These are phyloP conservation scores for Clostera curtula DNA, from an alignment of 2,888 invertebrate species.

Conservation along the genomic window DNA sequence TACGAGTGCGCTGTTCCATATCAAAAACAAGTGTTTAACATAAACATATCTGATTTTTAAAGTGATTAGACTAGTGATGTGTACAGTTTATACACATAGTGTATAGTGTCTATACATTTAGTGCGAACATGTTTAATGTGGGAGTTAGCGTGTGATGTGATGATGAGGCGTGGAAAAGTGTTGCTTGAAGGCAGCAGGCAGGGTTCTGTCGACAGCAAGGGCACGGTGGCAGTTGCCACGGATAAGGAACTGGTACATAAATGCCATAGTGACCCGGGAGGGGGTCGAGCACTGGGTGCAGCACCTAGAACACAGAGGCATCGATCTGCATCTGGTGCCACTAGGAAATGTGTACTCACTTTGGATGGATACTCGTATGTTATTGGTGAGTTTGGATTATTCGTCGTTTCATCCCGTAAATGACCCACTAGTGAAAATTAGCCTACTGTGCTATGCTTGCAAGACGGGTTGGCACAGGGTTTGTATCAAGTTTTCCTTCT, in stretches of 20 bases:
- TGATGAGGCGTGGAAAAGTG: conserved; percentile 66
- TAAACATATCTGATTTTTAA: conserved; percentile 37
- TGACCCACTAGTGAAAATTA: too few species aligned
- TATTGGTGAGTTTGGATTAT: conserved; percentile 81
- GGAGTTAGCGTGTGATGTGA: conserved; percentile 66
- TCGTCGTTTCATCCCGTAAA: too few species aligned
- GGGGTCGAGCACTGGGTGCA: conserved; percentile 59
- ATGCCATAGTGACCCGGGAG: conserved; percentile 80
- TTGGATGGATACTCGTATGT: conserved; percentile 91
- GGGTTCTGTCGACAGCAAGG: conserved; percentile 63
- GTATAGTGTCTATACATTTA: too few species aligned
- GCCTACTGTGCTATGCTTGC: too few species aligned
- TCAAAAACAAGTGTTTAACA: conserved; percentile 37
- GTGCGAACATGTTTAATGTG: conserved; percentile 20
- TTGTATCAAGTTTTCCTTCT: too few species aligned
- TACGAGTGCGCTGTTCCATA: conserved; percentile 37
- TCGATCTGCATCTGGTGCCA: conserved; percentile 71
- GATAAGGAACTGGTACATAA: conserved; percentile 80
- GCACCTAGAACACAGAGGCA: conserved; percentile 54
- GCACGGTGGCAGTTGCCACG: conserved; percentile 42
- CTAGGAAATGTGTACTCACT: conserved; percentile 87
- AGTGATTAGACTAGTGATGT: conserved; percentile 16
- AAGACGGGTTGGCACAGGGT: too few species aligned
- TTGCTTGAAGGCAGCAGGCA: conserved; percentile 65
- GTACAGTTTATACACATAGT: too few species aligned